Evolutionary conservation across 1,140 invertebrate genomes (phyloP).

Genomic region (Coptotermes formosanus): DNA sequence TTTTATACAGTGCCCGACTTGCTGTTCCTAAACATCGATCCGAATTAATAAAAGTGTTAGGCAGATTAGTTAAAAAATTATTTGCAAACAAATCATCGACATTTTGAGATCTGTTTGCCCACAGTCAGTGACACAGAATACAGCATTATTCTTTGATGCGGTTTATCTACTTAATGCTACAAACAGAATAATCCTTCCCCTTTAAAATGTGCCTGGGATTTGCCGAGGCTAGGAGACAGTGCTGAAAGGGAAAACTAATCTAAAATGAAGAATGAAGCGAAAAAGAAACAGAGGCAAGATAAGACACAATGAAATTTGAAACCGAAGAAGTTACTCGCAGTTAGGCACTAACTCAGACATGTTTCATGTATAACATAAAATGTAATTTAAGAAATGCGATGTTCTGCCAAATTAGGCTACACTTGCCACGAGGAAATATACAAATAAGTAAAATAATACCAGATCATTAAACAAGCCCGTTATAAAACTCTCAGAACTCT

Average conservation of each 20-base stretch:
- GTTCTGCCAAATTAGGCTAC: neutral
- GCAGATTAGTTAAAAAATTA: too few relatives aligned
- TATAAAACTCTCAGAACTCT: too few relatives aligned
- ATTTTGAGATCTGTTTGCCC: too few relatives aligned
- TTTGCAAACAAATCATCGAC: too few relatives aligned
- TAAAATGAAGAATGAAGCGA: conserved; percentile 9
- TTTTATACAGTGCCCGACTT: too few relatives aligned
- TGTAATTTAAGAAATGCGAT: neutral
- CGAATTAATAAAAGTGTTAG: too few relatives aligned
- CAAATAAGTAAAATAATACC: too few relatives aligned
- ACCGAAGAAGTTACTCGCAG: neutral
- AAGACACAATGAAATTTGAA: neutral
- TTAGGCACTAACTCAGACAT: neutral
- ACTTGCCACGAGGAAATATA: neutral
- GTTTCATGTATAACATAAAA: neutral
- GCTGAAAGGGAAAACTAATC: conserved; percentile 5
- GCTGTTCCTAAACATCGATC: too few relatives aligned
- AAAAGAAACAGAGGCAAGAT: neutral
- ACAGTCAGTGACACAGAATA: too few relatives aligned
- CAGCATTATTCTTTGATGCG: too few relatives aligned
- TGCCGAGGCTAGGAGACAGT: neutral
- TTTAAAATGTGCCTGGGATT: neutral
- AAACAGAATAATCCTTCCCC: neutral
- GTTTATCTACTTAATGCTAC: too few relatives aligned
- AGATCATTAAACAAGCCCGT: too few relatives aligned